phyloP scores from a whole-genome alignment of 2,888 invertebrate species.

The Nephrotoma appendiculata region DNA sequence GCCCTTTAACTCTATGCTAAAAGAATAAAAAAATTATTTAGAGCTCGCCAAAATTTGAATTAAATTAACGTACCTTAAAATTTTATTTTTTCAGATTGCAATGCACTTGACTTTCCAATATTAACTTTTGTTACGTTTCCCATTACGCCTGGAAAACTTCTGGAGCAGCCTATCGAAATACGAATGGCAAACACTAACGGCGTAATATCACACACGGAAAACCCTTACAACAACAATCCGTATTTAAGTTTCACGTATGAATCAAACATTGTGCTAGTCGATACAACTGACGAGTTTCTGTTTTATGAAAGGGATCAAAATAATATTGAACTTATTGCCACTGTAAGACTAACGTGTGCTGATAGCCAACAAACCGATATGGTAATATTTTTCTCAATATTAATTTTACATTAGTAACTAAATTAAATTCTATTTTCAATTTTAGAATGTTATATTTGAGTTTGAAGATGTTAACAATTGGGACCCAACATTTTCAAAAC shows the following conservation, averaged over 20 bases:
- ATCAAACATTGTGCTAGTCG: not conserved
- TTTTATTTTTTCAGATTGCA: not conserved
- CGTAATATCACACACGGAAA: not conserved
- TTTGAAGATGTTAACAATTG: slow-evolving; percentile 17
- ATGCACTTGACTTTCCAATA: no score
- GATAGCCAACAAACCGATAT: not conserved
- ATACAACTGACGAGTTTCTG: not conserved
- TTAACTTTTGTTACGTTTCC: not conserved
- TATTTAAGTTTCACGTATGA: not conserved
- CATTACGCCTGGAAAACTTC: not conserved
- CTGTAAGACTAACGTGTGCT: not conserved
- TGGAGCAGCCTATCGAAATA: not conserved
- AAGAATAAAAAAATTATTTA: no score
- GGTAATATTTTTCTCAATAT: not conserved
- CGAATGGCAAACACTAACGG: not conserved
- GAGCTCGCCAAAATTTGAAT: no score
- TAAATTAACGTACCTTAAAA: no score
- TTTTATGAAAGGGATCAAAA: not conserved
- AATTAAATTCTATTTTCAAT: not conserved
- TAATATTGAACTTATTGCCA: not conserved
- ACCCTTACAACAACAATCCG: not conserved
- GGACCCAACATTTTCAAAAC: slow-evolving; percentile 16
- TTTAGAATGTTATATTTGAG: slow-evolving; percentile 16
- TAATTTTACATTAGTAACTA: not conserved
- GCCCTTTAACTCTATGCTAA: no score